Conservation (phyloP, 1,140 invertebrate genomes). For the Conus ventricosus region DNA sequence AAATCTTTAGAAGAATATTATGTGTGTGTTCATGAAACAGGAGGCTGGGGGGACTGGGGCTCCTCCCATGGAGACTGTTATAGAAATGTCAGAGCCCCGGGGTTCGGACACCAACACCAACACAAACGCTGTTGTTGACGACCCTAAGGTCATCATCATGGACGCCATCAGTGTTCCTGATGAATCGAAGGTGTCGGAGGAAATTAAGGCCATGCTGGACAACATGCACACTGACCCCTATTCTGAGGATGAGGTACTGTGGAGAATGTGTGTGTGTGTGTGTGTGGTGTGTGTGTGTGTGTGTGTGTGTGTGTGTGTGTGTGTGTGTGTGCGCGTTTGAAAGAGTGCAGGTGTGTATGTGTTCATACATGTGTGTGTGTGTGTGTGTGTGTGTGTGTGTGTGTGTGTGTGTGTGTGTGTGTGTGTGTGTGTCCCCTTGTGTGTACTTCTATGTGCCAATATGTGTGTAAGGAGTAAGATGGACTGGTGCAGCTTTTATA, state of each 20-base stretch:
- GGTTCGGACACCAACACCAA: not conserved
- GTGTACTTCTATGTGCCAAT: not conserved
- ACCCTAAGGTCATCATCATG: constrained; percentile 29
- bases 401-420: not conserved
- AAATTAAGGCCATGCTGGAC: constrained; percentile 54
- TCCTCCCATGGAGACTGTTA: constrained; percentile 16
- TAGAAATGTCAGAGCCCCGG: not conserved
- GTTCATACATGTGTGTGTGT: not conserved
- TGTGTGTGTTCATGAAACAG: not conserved
- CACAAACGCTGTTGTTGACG: not conserved
- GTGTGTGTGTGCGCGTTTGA: not conserved
- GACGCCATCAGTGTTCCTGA: constrained; percentile 60
- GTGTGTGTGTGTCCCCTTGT: not conserved
- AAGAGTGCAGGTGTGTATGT: not conserved
- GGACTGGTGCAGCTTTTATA: no score
- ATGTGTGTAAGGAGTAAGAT: not conserved
- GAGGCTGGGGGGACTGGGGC: not conserved
- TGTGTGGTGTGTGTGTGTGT: not conserved
- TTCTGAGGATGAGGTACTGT: constrained; percentile 69
- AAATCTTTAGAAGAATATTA: no score
- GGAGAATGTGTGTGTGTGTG: constrained; percentile 4
- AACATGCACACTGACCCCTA: constrained; percentile 67
- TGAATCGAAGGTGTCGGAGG: constrained; percentile 41
- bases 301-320: not conserved
- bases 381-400: not conserved